These are phyloP conservation scores for Carpatolechia fugitivella DNA, from an alignment of 2,888 invertebrate genomes.

Conservation along the genomic window DNA sequence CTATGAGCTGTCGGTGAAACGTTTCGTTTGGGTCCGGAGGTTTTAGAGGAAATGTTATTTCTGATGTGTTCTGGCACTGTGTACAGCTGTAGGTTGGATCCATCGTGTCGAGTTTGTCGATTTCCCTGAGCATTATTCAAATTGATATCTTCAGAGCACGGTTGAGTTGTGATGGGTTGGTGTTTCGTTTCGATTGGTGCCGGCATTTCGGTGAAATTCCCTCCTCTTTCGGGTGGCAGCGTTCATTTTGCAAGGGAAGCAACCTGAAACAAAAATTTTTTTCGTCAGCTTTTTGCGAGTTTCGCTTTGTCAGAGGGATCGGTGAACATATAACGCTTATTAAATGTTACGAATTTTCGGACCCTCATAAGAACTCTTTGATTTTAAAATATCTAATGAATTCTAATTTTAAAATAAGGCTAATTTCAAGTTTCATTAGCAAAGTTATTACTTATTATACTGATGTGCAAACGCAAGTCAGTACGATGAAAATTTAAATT, in stretches of 20 bases:
- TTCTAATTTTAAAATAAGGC: too few relatives aligned
- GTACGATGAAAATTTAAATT: too few relatives aligned
- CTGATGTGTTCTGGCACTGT: constrained; percentile 49
- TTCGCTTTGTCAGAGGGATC: constrained; percentile 1
- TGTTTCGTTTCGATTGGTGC: neutral
- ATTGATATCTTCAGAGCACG: constrained; percentile 16
- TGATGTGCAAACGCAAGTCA: too few relatives aligned
- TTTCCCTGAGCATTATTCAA: constrained; percentile 31
- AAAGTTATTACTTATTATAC: too few relatives aligned
- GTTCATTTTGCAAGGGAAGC: neutral
- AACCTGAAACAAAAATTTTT: constrained; percentile 4
- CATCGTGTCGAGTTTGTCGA: constrained; percentile 25
- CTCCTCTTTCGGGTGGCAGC: neutral
- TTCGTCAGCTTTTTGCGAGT: constrained; percentile 2
- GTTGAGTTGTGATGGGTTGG: constrained; percentile 18
- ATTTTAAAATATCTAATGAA: neutral
- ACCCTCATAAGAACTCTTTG: neutral
- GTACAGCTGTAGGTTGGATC: constrained; percentile 29
- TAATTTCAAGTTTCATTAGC: too few relatives aligned
- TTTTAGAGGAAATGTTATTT: constrained; percentile 43
- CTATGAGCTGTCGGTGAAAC: constrained; percentile 21
- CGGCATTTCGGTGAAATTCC: neutral
- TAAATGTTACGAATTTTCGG: constrained; percentile 2
- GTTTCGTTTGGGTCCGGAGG: constrained; percentile 35
- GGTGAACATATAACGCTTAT: neutral